Conservation (phyloP, 1,140 invertebrate genomes). For the Musca vetustissima region DNA sequence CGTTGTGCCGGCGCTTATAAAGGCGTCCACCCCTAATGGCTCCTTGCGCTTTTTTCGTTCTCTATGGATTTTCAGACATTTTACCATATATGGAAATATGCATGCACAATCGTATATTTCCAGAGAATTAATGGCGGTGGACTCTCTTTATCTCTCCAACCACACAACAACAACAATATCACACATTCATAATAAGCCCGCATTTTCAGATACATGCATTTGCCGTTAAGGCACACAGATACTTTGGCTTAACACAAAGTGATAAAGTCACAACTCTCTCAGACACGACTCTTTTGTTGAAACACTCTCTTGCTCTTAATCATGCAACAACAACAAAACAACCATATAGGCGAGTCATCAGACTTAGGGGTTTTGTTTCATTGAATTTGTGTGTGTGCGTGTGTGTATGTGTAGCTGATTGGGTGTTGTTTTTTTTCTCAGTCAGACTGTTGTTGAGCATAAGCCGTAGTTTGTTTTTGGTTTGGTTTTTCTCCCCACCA, state of each 20-base stretch:
- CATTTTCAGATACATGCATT: not conserved
- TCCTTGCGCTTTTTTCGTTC: slow-evolving; percentile 44
- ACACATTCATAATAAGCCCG: not conserved
- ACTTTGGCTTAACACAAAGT: not conserved
- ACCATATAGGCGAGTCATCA: no score
- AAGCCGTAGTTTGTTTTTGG: no score
- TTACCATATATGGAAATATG: slow-evolving; percentile 54
- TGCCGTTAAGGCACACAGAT: not conserved
- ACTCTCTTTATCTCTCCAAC: not conserved
- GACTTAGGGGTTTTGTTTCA: no score
- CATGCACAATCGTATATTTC: slow-evolving; percentile 26
- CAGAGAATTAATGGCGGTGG: not conserved
- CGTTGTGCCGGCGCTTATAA: slow-evolving; percentile 39
- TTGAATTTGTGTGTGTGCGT: no score
- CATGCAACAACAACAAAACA: no score
- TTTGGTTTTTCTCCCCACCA: no score
- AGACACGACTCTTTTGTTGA: no score
- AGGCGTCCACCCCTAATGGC: slow-evolving; percentile 24
- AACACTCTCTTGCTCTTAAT: no score
- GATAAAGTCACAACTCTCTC: not conserved
- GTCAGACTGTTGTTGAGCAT: no score
- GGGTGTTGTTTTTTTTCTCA: no score
- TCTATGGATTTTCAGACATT: slow-evolving; percentile 37
- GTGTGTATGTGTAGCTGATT: no score
- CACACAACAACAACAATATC: no score